Evolutionary conservation across 1,140 invertebrate species (phyloP), one percentile per base, ranked within the genome.

Genomic region (Spodoptera litura): DNA sequence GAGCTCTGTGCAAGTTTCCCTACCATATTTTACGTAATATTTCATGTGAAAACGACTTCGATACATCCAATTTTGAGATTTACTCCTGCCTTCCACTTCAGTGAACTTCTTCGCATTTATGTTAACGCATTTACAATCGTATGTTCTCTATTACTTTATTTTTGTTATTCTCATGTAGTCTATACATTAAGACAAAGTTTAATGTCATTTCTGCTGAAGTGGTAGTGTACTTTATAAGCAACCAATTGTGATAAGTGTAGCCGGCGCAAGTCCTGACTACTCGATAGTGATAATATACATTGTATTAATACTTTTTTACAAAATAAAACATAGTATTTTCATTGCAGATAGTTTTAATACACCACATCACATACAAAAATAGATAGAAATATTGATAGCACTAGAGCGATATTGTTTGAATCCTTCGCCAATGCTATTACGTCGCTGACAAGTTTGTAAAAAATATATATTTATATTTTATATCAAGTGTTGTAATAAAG

Each of bases 301-400:
- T 56, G 27, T 71, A 71, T 27, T 11, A 10, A 10, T 25, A 38
- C 38, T 62, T 53, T 70, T 56, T 56, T 71, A 56, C 52, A 73
- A 73, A 71, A 59, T 59, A 73, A 73, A 73, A 59, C 15, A 10
- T 38, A 49, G 9, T 58, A 56, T 73, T 59, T 59, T 59, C 71
- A 59, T 49, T 73, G 73, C 73, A 61, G n/a, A 38, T 75, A 75
- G 58, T 75, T 75, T 75, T 75, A 75, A 49, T 75, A 56, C 52
- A 35, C 38, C 44, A 56, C 75, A 53, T 77, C 75, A 77, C 75
- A 77, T 77, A 77, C 53, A 77, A 77, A 77, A 77, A 77, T 77
- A 77, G 56, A 77, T 77, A 77, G 61, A 77, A 77, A 58, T 77
- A 77, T 75, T 68, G 61, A 56, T 35, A 77, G 35, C 58, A 58